Percentiles rank a stretch among this genome's conserved stretches.
These are phyloP conservation scores for Catamblyrhynchus diadema DNA, from an alignment of 2,797 vertebrate genomes.

Conservation along the genomic window DNA sequence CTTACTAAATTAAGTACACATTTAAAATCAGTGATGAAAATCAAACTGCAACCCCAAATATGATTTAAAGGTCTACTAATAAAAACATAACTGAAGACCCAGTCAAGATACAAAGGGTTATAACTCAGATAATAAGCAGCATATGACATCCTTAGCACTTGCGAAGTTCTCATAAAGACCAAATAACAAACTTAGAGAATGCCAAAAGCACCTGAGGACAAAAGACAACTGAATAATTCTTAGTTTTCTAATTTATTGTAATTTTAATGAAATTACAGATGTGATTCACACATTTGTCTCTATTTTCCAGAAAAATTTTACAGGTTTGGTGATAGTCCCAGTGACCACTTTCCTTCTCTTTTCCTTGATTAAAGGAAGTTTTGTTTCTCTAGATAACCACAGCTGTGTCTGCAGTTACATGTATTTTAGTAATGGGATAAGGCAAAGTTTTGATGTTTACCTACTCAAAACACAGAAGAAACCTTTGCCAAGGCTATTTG, in stretches of 20 bases:
- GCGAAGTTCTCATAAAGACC: not conserved
- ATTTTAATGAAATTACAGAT: not conserved
- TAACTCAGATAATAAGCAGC: not conserved
- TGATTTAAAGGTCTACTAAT: not conserved
- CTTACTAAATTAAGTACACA: not conserved
- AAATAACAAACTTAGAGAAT: not conserved
- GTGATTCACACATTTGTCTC: not conserved
- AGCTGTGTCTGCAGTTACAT: not conserved
- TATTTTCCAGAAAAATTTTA: not conserved
- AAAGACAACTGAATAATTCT: not conserved
- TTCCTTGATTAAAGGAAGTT: not conserved
- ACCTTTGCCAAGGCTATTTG: not conserved
- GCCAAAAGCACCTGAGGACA: not conserved
- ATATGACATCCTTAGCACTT: not conserved
- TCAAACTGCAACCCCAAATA: not conserved
- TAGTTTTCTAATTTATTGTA: not conserved
- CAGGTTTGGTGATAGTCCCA: not conserved
- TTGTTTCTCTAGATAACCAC: not conserved
- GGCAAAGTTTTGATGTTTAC: not conserved
- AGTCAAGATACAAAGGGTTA: not conserved
- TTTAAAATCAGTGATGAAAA: not conserved
- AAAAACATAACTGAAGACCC: not conserved
- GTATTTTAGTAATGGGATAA: not conserved
- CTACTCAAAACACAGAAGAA: not conserved
- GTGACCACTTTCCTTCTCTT: not conserved